These are phyloP conservation scores for Epinotia brunnichana DNA, from an alignment of 2,888 invertebrate species.

Conservation along the genomic window DNA sequence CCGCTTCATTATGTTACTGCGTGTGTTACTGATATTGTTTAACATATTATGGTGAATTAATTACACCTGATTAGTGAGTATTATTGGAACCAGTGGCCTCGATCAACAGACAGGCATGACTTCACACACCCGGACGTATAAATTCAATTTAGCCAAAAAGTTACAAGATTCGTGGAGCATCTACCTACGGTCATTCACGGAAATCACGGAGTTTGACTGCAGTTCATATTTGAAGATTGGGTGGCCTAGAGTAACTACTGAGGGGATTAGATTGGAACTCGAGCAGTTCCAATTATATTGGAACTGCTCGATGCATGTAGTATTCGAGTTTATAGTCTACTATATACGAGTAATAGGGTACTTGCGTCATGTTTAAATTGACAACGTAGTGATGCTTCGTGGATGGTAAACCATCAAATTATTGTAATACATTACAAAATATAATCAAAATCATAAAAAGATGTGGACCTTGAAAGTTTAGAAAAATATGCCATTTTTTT, in stretches of 20 bases:
- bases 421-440: no score
- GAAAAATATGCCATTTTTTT: no score
- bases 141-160: background rate
- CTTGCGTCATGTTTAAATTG: no score
- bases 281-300: no score
- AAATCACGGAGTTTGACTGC: background rate
- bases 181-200: background rate
- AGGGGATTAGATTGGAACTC: no score
- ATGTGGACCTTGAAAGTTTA: no score
- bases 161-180: background rate
- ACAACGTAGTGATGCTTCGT: no score
- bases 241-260: background rate
- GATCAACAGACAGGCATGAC: slow-evolving; percentile 5
- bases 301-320: background rate
- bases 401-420: no score
- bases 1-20: slow-evolving; percentile 5
- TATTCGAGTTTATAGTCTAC: no score
- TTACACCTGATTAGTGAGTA: slow-evolving; percentile 3
- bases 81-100: slow-evolving; percentile 18
- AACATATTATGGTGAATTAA: slow-evolving; percentile 5
- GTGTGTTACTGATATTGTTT: slow-evolving; percentile 23
- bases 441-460: no score
- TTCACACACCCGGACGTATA: slow-evolving; percentile 5
- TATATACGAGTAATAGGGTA: no score
- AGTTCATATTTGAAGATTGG: background rate